Evolutionary conservation across 2,113 vertebrate genomes (phyloP).

Genomic region (Tricholaema leucomelas): DNA sequence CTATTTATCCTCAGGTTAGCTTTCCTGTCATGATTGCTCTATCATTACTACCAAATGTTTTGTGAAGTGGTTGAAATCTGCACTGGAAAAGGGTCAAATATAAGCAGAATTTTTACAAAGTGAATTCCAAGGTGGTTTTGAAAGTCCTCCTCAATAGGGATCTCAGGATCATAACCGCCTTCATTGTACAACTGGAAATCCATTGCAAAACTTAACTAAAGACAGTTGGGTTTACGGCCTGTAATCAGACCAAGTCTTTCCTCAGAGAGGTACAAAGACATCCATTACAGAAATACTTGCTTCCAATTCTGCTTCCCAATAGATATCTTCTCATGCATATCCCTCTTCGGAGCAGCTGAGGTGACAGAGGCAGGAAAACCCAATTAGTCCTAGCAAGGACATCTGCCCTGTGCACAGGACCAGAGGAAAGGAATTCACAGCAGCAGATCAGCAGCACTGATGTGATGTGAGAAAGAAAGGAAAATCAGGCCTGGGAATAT

Average conservation of each 20-base stretch:
- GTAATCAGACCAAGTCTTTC: not conserved
- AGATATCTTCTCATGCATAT: not conserved
- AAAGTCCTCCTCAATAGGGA: not conserved
- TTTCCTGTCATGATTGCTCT: not conserved
- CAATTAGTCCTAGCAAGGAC: not conserved
- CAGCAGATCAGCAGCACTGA: rapidly evolving
- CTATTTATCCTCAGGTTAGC: not conserved
- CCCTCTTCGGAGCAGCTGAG: rapidly evolving
- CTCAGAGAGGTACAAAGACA: not conserved
- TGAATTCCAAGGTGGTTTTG: not conserved
- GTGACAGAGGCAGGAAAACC: not conserved
- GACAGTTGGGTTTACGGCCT: not conserved
- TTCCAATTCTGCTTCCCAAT: not conserved
- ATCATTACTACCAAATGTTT: not conserved
- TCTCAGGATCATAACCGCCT: not conserved
- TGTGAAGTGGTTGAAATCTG: not conserved
- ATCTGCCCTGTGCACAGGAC: rapidly evolving
- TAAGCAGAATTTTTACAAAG: not conserved
- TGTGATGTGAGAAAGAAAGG: rapidly evolving
- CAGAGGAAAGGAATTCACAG: not conserved
- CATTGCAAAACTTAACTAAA: not conserved
- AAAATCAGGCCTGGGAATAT: not conserved
- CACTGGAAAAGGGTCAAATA: not conserved
- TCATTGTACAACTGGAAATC: not conserved
- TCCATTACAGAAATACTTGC: not conserved